Base-by-base conservation (phyloP, 2,888 invertebrate species). In the Apantesis nais region DNA sequence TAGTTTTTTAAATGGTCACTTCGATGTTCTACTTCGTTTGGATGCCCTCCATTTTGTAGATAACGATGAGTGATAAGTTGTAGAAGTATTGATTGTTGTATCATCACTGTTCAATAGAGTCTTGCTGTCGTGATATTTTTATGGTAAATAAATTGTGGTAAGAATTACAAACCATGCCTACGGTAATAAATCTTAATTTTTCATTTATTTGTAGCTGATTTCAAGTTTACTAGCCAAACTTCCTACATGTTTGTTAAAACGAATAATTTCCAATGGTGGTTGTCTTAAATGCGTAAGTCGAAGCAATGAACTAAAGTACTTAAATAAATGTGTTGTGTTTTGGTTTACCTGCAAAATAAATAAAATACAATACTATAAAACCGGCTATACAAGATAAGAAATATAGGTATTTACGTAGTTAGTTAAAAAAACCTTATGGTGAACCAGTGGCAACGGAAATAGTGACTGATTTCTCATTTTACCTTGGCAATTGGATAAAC, bases 1-100 rank as follows among this genome's bases (percentile, higher is more conserved):
- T 37, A 74, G 74, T 68, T 74, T 41, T 58, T 66, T 68, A 55
- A 62, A 68, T 34, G 74, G 71, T 29, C 71, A 74, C 60, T 74
- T 64, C 55, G 73, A 67, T 62, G 67, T 37, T 48, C 34, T 67
- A 29, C 48, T 67, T 48, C 67, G 44, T 61, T 44, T 67, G 9
- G 67, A 67, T 44, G 60, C 44, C n/a, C 60, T 67, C 11, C 60
- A 41, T 67, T 61, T 67, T 60, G 41, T 67, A 29, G n/a, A 16
- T n/a, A 12, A 25, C n/a, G 41, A 22, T 31, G 41, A 41, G 14
- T 67, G 31, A 67, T 44, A 25, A 55, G 37, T 65, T n/a, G 39
- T 48, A 64, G 64, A 22, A 7, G 37, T 61, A 37, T 34, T 61
- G 34, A 22, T 34, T 37, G n/a, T 11, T 62, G 61, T 37, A 37